phyloP scores from a whole-genome alignment of 2,797 vertebrate species.

The Lepus oiostolus region DNA sequence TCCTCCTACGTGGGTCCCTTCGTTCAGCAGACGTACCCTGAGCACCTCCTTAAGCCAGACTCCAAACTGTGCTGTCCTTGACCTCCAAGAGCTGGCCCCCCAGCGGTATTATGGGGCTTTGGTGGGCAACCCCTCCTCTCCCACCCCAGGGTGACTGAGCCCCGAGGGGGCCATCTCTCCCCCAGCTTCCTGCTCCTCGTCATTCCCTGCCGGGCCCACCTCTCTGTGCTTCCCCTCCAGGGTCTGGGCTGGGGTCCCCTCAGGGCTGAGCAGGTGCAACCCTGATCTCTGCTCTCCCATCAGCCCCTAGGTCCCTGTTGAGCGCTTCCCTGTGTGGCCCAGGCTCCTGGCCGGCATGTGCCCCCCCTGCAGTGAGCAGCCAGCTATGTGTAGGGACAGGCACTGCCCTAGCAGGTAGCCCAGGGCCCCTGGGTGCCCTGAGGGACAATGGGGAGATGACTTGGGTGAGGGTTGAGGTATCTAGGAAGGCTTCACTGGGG shows the following conservation, averaged over 20 bases:
- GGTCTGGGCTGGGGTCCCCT: background rate
- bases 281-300: rapidly evolving
- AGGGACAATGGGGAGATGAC: background rate
- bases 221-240: background rate
- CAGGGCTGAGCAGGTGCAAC: background rate
- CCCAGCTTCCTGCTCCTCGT: background rate
- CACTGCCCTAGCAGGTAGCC: background rate
- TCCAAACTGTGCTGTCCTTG: background rate
- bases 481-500: background rate
- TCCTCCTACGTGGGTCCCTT: background rate
- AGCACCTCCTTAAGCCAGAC: background rate
- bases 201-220: background rate
- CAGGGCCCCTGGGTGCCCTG: background rate
- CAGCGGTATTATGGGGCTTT: background rate
- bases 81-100: background rate
- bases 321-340: background rate
- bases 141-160: background rate
- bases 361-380: too few species aligned
- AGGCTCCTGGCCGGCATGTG: background rate
- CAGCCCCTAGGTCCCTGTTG: too few species aligned
- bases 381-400: rapidly evolving
- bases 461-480: background rate
- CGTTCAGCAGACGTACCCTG: rapidly evolving
- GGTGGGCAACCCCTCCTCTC: background rate
- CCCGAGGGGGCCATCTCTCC: background rate